Percentiles rank a stretch among this genome's conserved stretches.
These are phyloP conservation scores for Diphyllodes magnificus DNA, from an alignment of 2,113 vertebrate species.

Conservation along the genomic window DNA sequence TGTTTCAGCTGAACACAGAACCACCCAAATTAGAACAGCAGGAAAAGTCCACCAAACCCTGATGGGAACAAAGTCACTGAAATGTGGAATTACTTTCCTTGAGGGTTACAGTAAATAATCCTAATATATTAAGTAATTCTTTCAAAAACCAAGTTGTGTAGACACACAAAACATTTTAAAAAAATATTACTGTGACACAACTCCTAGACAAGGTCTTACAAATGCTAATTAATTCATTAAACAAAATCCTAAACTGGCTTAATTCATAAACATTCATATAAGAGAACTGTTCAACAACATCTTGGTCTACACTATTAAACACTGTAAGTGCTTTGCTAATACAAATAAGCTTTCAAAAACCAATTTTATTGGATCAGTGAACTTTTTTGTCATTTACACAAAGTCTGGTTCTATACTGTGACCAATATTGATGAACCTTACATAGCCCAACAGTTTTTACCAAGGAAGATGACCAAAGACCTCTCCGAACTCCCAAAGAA, in stretches of 20 bases:
- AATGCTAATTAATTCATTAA: neutral
- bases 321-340: neutral
- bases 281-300: neutral
- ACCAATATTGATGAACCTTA: neutral
- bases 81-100: conserved; percentile 34
- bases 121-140: neutral
- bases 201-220: neutral
- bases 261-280: neutral
- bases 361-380: neutral
- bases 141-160: neutral
- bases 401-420: neutral
- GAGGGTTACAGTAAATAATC: conserved; percentile 30
- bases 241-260: neutral
- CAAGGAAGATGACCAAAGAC: neutral
- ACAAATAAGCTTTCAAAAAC: neutral
- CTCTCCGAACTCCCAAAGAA: neutral
- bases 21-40: conserved; percentile 6
- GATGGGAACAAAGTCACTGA: conserved; percentile 12
- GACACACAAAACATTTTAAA: neutral
- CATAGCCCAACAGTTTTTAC: neutral
- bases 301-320: neutral
- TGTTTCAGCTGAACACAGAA: conserved; percentile 35
- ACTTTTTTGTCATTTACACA: neutral
- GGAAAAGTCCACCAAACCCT: neutral
- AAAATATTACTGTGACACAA: neutral